A percentile compares a stretch with the other conserved stretches of the same genome.
Conservation (phyloP, 2,888 invertebrate species). For the Protophormia terraenovae region DNA sequence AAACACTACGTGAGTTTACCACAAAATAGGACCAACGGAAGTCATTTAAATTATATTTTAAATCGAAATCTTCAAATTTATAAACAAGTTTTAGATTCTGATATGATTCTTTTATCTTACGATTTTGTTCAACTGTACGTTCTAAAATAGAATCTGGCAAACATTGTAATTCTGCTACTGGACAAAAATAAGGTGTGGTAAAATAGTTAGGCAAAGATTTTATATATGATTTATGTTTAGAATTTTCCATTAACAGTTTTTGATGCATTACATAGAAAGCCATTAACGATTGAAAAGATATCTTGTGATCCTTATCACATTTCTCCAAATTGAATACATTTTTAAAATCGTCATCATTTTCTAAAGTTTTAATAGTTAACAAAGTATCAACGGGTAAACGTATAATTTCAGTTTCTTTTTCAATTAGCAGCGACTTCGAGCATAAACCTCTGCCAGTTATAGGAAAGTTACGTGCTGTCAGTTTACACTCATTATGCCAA, state of each 20-base stretch:
- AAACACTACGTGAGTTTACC: slow-evolving; percentile 93
- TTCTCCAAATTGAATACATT: slow-evolving; percentile 77
- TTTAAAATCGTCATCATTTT: slow-evolving; percentile 83
- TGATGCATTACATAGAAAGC: slow-evolving; percentile 88
- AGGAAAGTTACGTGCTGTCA: slow-evolving; percentile 84
- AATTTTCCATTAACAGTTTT: slow-evolving; percentile 82
- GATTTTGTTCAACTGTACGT: slow-evolving; percentile 83
- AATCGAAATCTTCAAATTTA: slow-evolving; percentile 72
- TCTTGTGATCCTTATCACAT: slow-evolving; percentile 75
- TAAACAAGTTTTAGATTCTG: slow-evolving; percentile 70
- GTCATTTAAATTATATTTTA: slow-evolving; percentile 83
- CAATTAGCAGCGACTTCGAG: slow-evolving; percentile 83
- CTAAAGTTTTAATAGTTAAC: slow-evolving; percentile 84
- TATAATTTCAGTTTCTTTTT: slow-evolving; percentile 84
- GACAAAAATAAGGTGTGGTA: slow-evolving; percentile 87
- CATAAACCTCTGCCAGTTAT: slow-evolving; percentile 89
- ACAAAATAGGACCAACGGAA: slow-evolving; percentile 92
- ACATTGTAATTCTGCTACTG: slow-evolving; percentile 82
- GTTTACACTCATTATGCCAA: slow-evolving; percentile 83
- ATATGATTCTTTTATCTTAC: slow-evolving; percentile 79
- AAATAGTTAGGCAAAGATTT: slow-evolving; percentile 86
- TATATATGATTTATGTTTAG: slow-evolving; percentile 85
- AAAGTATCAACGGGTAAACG: slow-evolving; percentile 84
- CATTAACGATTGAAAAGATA: slow-evolving; percentile 88
- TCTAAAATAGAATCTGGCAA: slow-evolving; percentile 84